Evolutionary conservation across 2,888 invertebrate species (phyloP).

Genomic region (Bellardia bayeri): DNA sequence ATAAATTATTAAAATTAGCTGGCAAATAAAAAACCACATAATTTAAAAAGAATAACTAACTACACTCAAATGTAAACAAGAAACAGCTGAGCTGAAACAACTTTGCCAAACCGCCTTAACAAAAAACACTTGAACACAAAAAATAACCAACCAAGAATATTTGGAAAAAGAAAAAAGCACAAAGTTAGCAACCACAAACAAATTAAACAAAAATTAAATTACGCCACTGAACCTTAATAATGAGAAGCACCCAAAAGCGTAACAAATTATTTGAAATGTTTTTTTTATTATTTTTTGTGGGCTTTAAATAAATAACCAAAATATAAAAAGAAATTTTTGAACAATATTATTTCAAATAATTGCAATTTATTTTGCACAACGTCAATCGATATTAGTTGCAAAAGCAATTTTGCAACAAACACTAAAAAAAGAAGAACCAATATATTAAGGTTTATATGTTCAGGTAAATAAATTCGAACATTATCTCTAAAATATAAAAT

Average conservation of each 20-base stretch:
- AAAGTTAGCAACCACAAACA: slow-evolving; percentile 37
- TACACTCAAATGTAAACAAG: slow-evolving; percentile 65
- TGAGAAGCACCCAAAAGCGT: background rate
- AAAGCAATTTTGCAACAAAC: no score
- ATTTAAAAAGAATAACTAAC: background rate
- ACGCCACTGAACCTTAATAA: slow-evolving; percentile 35
- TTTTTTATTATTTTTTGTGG: slow-evolving; percentile 9
- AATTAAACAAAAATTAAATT: slow-evolving; percentile 54
- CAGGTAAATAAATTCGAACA: no score
- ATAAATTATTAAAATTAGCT: slow-evolving; percentile 50
- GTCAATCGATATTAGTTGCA: background rate
- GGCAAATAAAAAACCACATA: background rate
- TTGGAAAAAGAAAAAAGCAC: slow-evolving; percentile 15
- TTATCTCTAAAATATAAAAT: no score
- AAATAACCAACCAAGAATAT: slow-evolving; percentile 11
- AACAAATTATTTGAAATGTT: slow-evolving; percentile 18
- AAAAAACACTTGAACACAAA: background rate
- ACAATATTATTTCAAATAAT: slow-evolving; percentile 27
- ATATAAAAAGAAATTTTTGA: background rate
- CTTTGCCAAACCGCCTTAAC: slow-evolving; percentile 16
- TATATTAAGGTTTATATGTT: no score
- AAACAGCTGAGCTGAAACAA: slow-evolving; percentile 71
- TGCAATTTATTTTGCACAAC: slow-evolving; percentile 12
- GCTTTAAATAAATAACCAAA: slow-evolving; percentile 20
- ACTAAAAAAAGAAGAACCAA: no score